Evolutionary conservation across 2,888 invertebrate species (phyloP).

Genomic region (Sinodicranocentrus sp.): DNA sequence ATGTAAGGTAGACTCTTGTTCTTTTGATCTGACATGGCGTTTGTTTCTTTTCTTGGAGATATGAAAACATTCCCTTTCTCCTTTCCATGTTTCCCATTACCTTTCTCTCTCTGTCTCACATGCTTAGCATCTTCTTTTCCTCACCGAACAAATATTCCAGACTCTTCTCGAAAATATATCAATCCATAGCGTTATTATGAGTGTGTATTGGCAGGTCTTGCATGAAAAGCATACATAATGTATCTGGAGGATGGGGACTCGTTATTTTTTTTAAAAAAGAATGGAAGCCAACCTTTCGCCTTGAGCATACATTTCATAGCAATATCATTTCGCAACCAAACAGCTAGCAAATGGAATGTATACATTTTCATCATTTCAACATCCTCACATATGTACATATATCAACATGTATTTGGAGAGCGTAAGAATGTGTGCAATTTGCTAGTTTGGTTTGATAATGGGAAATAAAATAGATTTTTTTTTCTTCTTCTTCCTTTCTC

Average conservation of each 20-base stretch:
- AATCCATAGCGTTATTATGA: not conserved
- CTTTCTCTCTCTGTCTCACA: not conserved
- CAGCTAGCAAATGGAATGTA: slow-evolving; percentile 54
- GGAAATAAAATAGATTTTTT: slow-evolving; percentile 48
- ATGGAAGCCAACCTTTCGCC: slow-evolving; percentile 32
- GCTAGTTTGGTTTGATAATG: slow-evolving; percentile 16
- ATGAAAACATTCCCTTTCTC: slow-evolving; percentile 3
- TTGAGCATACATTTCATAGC: slow-evolving; percentile 30
- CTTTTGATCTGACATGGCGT: slow-evolving; percentile 43
- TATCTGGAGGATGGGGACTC: too few species aligned
- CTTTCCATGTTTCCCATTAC: too few species aligned
- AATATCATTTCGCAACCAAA: slow-evolving; percentile 49
- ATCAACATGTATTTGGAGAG: too few species aligned
- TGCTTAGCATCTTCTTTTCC: not conserved
- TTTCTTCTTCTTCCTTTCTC: not conserved
- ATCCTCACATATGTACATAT: too few species aligned
- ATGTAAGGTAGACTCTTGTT: slow-evolving; percentile 12
- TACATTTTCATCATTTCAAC: slow-evolving; percentile 40
- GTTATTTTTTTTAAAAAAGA: slow-evolving; percentile 10
- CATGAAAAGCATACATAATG: not conserved
- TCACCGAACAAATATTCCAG: too few species aligned
- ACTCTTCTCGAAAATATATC: too few species aligned
- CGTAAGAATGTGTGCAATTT: not conserved
- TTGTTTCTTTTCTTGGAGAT: slow-evolving; percentile 15
- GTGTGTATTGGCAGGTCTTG: not conserved